These are phyloP conservation scores for Mimumesa dahlbomi DNA, from an alignment of 2,888 invertebrate genomes.

Conservation along the genomic window DNA sequence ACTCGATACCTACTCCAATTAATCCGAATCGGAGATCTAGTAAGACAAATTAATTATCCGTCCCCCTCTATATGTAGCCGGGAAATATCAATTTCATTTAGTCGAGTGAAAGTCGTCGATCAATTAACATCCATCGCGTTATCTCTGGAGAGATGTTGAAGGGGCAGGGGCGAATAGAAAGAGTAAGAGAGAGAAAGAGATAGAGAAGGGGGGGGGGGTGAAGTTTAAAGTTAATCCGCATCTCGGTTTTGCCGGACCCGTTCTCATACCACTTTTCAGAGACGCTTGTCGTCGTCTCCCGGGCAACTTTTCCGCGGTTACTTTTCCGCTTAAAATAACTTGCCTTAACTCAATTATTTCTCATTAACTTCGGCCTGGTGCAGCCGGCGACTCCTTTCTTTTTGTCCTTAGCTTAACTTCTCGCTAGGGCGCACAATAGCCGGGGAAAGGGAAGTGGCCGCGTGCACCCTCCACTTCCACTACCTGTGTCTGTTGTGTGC, in stretches of 20 bases:
- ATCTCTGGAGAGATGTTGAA: too few species aligned
- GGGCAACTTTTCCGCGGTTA: slow-evolving; percentile 56
- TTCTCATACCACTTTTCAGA: not conserved
- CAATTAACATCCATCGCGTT: slow-evolving; percentile 30
- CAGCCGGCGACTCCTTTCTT: slow-evolving; percentile 42
- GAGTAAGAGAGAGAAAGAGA: too few species aligned
- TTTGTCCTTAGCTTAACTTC: slow-evolving; percentile 51
- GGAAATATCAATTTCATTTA: too few species aligned
- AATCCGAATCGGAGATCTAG: too few species aligned
- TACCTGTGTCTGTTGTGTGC: not conserved
- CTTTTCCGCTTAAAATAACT: slow-evolving; percentile 68
- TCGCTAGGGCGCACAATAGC: slow-evolving; percentile 23
- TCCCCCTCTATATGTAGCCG: too few species aligned
- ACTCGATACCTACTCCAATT: too few species aligned
- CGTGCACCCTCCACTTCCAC: not conserved
- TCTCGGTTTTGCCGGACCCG: slow-evolving; percentile 39
- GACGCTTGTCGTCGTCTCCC: slow-evolving; percentile 1
- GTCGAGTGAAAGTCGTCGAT: too few species aligned
- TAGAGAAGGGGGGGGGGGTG: too few species aligned
- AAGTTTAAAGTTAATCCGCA: slow-evolving; percentile 48
- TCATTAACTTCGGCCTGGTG: slow-evolving; percentile 61
- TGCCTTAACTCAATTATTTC: slow-evolving; percentile 65
- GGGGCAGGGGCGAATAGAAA: too few species aligned
- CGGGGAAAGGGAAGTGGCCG: not conserved
- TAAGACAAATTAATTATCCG: too few species aligned